Conservation (phyloP, 1,140 invertebrate genomes). For the Aphis gossypii region DNA sequence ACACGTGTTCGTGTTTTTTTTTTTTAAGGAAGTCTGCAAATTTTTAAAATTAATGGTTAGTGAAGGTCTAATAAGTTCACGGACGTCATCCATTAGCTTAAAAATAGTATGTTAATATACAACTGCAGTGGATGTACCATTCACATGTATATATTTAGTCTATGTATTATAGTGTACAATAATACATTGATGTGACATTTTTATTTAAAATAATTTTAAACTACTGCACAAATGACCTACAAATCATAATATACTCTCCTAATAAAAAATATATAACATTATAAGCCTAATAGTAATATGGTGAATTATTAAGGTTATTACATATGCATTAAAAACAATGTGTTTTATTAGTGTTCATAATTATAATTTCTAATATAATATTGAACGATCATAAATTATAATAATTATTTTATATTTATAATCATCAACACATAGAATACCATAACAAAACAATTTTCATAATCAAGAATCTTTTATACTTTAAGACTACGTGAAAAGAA, state of each 20-base stretch:
- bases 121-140: background rate
- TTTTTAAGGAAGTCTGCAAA: conserved; percentile 13
- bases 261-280: background rate
- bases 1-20: background rate
- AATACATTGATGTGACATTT: background rate
- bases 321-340: background rate
- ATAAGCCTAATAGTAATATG: background rate
- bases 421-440: background rate
- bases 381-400: background rate
- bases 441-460: background rate
- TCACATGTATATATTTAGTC: background rate
- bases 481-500: background rate
- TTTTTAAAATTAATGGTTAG: conserved; percentile 18
- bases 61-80: conserved; percentile 31
- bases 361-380: background rate
- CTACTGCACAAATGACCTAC: background rate
- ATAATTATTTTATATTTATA: background rate
- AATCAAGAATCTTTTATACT: background rate
- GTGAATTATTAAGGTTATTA: background rate
- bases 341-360: background rate
- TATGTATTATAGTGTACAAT: background rate
- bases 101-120: conserved; percentile 30
- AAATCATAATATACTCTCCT: background rate
- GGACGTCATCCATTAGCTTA: background rate
- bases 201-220: background rate